Percentiles rank a stretch among this genome's conserved stretches.
Evolutionary conservation across 2,797 vertebrate genomes (phyloP).

Genomic region (Malurus splendens): DNA sequence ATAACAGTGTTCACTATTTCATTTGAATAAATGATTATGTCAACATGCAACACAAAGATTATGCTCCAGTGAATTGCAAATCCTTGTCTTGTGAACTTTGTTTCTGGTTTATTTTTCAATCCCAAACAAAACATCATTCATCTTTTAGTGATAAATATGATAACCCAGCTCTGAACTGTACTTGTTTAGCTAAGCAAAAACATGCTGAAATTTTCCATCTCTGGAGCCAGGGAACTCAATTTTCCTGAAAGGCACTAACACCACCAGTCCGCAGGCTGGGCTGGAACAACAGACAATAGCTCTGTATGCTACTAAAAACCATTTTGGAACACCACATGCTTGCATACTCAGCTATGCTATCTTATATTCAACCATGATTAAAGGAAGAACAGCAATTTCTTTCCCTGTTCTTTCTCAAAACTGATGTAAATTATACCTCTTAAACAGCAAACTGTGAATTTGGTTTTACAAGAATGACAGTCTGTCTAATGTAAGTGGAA

Average conservation of each 20-base stretch:
- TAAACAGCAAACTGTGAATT: constrained; percentile 29
- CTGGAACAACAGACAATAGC: constrained; percentile 18
- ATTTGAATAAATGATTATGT: background rate
- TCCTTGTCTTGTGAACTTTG: background rate
- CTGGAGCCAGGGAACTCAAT: background rate
- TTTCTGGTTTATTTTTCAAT: constrained; percentile 24
- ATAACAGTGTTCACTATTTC: background rate
- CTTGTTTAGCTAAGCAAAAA: constrained; percentile 32
- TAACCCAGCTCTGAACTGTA: constrained; percentile 13
- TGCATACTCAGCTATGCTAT: constrained; percentile 36
- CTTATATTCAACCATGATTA: background rate
- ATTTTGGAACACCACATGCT: constrained; percentile 2
- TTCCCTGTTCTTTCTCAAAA: background rate
- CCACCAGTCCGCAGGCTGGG: background rate
- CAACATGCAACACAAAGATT: background rate
- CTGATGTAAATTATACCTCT: constrained; percentile 37
- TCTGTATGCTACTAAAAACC: constrained; percentile 14
- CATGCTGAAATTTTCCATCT: background rate
- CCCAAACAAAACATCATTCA: background rate
- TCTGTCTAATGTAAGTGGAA: background rate
- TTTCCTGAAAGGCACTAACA: constrained; percentile 32
- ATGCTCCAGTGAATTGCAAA: background rate
- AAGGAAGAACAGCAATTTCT: background rate
- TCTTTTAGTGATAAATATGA: background rate
- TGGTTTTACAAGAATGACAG: constrained; percentile 22